Conservation (phyloP, 1,140 invertebrate species). For the Laupala kohalensis region DNA sequence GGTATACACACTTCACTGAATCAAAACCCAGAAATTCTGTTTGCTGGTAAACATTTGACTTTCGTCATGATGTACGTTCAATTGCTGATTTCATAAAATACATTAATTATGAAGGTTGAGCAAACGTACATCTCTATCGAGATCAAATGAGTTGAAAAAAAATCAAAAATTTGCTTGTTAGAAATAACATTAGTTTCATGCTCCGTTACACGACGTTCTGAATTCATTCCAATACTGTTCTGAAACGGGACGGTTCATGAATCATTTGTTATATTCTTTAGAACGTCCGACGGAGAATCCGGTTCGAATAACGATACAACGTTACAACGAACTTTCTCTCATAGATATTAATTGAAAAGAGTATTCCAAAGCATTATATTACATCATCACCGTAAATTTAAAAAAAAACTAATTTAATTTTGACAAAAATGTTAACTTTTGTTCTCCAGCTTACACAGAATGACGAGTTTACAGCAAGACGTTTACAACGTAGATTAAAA, state of each 20-base stretch:
- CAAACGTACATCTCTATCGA: too few relatives aligned
- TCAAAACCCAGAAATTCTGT: not conserved
- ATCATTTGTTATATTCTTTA: too few relatives aligned
- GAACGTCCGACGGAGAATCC: not conserved
- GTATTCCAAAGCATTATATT: not conserved
- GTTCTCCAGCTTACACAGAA: not conserved
- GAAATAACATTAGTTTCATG: too few relatives aligned
- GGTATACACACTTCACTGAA: not conserved
- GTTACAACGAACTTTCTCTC: not conserved
- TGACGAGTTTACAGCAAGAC: not conserved
- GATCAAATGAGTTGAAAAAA: too few relatives aligned
- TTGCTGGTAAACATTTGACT: not conserved
- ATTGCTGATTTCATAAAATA: not conserved
- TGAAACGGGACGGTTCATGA: not conserved
- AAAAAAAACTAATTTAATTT: too few relatives aligned
- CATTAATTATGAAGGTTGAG: not conserved
- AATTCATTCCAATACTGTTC: not conserved
- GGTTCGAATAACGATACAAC: not conserved
- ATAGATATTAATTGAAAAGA: too few relatives aligned
- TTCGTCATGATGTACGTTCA: too few relatives aligned
- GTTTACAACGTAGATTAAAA: not conserved
- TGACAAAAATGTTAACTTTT: not conserved
- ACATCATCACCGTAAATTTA: too few relatives aligned
- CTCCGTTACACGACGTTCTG: not conserved
- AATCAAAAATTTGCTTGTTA: too few relatives aligned